Conservation (phyloP, 1,140 invertebrate genomes). For the Lepidotrigona ventralis region DNA sequence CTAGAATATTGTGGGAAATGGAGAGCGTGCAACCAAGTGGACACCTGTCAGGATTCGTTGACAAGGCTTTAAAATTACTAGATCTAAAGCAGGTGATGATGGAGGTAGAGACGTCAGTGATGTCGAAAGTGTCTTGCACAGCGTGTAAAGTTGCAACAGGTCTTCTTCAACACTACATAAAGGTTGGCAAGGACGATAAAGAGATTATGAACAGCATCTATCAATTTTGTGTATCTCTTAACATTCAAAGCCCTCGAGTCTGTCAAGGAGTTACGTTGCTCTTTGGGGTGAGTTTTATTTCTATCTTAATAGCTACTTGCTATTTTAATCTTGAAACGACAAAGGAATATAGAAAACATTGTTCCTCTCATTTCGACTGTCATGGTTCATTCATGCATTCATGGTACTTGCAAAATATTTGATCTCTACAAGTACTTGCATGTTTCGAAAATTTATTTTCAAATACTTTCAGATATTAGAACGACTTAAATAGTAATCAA, state of each 20-base stretch:
- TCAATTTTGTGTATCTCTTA: slow-evolving; percentile 91
- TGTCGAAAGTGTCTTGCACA: slow-evolving; percentile 94
- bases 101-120: slow-evolving; percentile 93
- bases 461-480: no score
- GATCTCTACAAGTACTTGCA: no score
- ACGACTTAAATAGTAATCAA: no score
- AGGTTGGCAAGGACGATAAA: slow-evolving; percentile 88
- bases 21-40: slow-evolving; percentile 83
- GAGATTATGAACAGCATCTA: slow-evolving; percentile 93
- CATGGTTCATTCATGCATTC: no score
- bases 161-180: slow-evolving; percentile 91
- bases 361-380: no score
- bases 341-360: not conserved
- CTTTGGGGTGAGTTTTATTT: slow-evolving; percentile 85
- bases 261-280: slow-evolving; percentile 92
- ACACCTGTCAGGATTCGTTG: slow-evolving; percentile 88
- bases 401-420: no score
- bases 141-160: slow-evolving; percentile 93
- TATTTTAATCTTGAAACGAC: not conserved
- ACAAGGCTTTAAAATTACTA: slow-evolving; percentile 89
- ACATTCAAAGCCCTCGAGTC: slow-evolving; percentile 91
- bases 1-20: slow-evolving; percentile 86
- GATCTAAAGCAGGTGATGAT: slow-evolving; percentile 91
- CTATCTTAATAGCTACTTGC: not conserved
- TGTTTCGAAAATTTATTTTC: no score